Evolutionary conservation across 2,797 vertebrate species (phyloP), one percentile per base, ranked within the genome.

Genomic region (Sebastes dallii): DNA sequence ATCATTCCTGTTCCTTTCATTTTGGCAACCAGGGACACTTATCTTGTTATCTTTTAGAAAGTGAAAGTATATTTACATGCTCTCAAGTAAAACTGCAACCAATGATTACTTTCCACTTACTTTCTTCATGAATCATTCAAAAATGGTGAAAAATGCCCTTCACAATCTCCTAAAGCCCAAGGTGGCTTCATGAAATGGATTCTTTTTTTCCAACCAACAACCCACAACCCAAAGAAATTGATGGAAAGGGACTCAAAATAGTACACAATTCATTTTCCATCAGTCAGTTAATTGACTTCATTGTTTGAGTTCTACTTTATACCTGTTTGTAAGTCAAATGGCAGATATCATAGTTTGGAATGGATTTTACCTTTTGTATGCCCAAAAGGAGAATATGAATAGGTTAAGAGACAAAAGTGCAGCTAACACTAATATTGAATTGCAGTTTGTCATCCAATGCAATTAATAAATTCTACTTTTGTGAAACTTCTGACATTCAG

Each of bases 161-260:
- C 24, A 50, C 27, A 27, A 20, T 22, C 39, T 50, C 25, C 1
- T 20, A 9, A 61, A 25, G 3, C 14, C 16, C 27, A 30, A 50
- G 39, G 27, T 30, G 5, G 11, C 5, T 0, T 36, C 22, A 34
- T n/a, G 1, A 46, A 30, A 58, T 7, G 12, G 12, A 5, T 30
- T 58, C 0, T 29, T 22, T 66, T 65, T 50, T 20, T 6, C 25
- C 8, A 2, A n/a, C 9, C 24, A 68, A n/a, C 29, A 36, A 27
- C 18, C 46, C 3, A 50, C 16, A 29, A 50, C 29, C 10, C 6
- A 7, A 60, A 61, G 6, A 52, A 30, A 18, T 29, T 29, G 25
- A 18, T 29, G 20, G 59, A 25, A 72, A 30, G 20, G 14, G 1
- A 27, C 8, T 76, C n/a, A 6, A 27, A 36, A 13, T 13, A 24